Evolutionary conservation across 2,797 vertebrate genomes (phyloP).

Genomic region (Delichon dasypus): DNA sequence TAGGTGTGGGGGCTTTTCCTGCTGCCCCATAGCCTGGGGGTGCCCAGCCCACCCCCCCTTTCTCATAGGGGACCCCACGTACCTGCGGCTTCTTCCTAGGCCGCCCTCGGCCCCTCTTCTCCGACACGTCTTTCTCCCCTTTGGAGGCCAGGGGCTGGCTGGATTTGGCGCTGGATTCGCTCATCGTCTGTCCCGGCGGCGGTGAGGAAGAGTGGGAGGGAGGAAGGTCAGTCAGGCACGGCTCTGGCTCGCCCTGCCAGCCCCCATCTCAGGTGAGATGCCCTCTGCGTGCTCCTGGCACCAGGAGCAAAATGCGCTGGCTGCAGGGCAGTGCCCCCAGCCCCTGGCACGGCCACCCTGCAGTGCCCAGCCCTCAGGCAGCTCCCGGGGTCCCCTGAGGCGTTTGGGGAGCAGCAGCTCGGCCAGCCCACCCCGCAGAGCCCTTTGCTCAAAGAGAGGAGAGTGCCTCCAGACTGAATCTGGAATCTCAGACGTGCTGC

Average conservation of each 20-base stretch:
- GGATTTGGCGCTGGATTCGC: conserved; percentile 86
- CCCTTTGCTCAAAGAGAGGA: not conserved
- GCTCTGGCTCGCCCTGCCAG: accelerated
- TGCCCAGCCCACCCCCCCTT: not conserved
- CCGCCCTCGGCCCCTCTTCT: conserved; percentile 92
- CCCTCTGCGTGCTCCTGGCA: not conserved
- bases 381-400: not conserved
- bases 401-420: not conserved
- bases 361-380: not conserved
- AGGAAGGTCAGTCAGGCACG: not conserved
- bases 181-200: conserved; percentile 80
- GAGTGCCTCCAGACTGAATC: not conserved
- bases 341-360: accelerated
- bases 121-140: conserved; percentile 87
- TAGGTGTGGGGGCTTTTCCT: no score
- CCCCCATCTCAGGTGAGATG: not conserved
- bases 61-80: not conserved
- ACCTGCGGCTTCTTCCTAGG: conserved; percentile 91
- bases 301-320: accelerated
- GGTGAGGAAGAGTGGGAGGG: not conserved
- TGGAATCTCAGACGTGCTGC: not conserved
- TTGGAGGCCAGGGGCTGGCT: conserved; percentile 86
- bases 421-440: not conserved
- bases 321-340: not conserved
- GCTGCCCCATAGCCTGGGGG: no score